phyloP scores from a whole-genome alignment of 2,888 invertebrate genomes.

The Drosophila sordidula region DNA sequence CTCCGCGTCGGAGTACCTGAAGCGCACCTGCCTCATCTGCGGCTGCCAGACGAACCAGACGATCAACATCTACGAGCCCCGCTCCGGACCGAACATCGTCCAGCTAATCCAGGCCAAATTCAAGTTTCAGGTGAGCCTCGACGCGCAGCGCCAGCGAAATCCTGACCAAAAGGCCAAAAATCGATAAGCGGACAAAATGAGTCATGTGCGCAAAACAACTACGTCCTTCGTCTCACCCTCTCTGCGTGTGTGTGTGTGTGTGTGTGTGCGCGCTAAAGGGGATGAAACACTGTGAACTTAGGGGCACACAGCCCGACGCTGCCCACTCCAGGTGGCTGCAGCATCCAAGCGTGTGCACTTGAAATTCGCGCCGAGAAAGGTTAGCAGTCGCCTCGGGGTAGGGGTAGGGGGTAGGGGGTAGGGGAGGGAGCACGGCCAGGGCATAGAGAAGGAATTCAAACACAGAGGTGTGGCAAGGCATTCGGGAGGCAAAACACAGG shows the following conservation, averaged over 20 bases:
- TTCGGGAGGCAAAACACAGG: no score
- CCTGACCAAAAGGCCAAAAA: constrained; percentile 50
- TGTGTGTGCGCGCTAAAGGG: constrained; percentile 50
- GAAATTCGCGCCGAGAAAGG: constrained; percentile 27
- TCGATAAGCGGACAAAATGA: constrained; percentile 73
- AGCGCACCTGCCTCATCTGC: constrained; percentile 85
- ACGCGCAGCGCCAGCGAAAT: constrained; percentile 1
- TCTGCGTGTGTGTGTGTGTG: constrained; percentile 16
- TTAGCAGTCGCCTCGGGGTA: not conserved
- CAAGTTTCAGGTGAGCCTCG: constrained; percentile 83
- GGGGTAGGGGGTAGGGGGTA: no score
- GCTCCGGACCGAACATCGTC: constrained; percentile 85
- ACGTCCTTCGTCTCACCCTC: constrained; percentile 53
- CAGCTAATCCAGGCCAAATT: constrained; percentile 85
- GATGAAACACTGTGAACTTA: constrained; percentile 59
- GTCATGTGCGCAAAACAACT: constrained; percentile 59
- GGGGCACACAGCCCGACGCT: constrained; percentile 4
- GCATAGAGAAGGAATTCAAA: constrained; percentile 9
- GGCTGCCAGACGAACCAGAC: constrained; percentile 85
- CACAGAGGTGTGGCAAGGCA: no score
- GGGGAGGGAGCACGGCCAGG: not conserved
- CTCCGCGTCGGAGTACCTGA: constrained; percentile 76
- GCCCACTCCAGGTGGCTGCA: constrained; percentile 38
- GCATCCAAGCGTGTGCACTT: constrained; percentile 59
- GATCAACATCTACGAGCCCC: constrained; percentile 85